phyloP scores from a whole-genome alignment of 2,113 vertebrate species.

The Xenus cinereus region DNA sequence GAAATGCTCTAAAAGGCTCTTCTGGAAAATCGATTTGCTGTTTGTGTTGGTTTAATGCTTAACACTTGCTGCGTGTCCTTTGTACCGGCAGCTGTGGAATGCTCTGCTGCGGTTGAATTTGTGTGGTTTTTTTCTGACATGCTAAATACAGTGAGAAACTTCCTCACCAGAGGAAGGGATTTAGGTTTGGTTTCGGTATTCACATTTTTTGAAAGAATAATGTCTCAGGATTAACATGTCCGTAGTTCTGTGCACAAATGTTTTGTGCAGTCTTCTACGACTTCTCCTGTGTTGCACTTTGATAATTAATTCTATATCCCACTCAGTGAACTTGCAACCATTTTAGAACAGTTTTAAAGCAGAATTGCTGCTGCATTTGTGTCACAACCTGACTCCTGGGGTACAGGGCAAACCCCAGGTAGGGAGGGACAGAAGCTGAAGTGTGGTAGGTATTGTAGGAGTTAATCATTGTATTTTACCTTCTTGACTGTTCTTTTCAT shows the following conservation, averaged over 20 bases:
- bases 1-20: neutral
- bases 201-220: neutral
- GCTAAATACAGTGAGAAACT: neutral
- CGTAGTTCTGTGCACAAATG: neutral
- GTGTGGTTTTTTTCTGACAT: neutral
- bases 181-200: neutral
- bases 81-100: slow-evolving; percentile 42
- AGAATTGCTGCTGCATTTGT: neutral
- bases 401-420: neutral
- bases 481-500: neutral
- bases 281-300: neutral
- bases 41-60: slow-evolving; percentile 62
- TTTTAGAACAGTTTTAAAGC: neutral
- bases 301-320: neutral
- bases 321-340: neutral
- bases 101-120: neutral
- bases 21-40: slow-evolving; percentile 44
- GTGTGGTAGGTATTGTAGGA: neutral
- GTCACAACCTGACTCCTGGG: neutral
- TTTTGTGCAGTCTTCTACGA: neutral
- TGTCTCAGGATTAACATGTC: neutral
- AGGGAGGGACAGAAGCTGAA: neutral
- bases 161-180: neutral
- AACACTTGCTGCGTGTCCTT: neutral
- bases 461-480: neutral